Evolutionary conservation across 2,888 invertebrate genomes (phyloP), one percentile per base, ranked within the genome.

Genomic region (Frankliniella fusca): DNA sequence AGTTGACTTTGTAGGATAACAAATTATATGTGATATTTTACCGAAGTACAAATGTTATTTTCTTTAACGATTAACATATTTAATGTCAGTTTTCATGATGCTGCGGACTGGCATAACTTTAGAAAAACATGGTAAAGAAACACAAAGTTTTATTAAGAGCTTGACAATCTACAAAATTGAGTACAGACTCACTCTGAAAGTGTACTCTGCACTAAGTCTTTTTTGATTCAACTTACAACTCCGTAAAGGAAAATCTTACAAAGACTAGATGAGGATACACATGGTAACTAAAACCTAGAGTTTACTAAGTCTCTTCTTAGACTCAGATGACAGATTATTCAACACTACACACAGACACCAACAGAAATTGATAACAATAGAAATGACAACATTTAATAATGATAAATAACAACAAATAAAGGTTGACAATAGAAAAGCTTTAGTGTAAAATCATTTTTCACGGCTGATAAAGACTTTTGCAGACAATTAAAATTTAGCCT

Each of bases 1-100:
- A 87, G 87, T 88, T 8, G 88, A 88, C 82, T 87, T 38, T 3
- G 86, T 84, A 88, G 88, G 87, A 76, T 76, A 76, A 23, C 27
- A 76, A 76, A 27, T 76, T 76, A 12, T 76, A 12, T 76, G 12
- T 27, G 54, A 54, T 15, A 20, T 54, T 54, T 20, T 54, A 54
- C 12, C 54, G 8, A 18, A 15, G 2, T 54, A 54, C 15, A 20
- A 1, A 54, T 20, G 10, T 54, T 5, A 15, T 38, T 38, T 38
- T 38, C 5, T 5, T 38, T 38, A 38, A 38, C 38, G 3, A 38
- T 2, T 38, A 38, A 2, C 5, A 38, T 38, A 3, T 38, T 3
- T 38, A 38, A 38, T 38, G 38, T 38, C 2, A 38, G 38, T 38
- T 38, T 38, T 38, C 38, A 38, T 38, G 38, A 5, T 3, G 5